Base-by-base conservation (phyloP, 53 echinoderm and acorn worm species). In the Holothuria leucospilota region DNA sequence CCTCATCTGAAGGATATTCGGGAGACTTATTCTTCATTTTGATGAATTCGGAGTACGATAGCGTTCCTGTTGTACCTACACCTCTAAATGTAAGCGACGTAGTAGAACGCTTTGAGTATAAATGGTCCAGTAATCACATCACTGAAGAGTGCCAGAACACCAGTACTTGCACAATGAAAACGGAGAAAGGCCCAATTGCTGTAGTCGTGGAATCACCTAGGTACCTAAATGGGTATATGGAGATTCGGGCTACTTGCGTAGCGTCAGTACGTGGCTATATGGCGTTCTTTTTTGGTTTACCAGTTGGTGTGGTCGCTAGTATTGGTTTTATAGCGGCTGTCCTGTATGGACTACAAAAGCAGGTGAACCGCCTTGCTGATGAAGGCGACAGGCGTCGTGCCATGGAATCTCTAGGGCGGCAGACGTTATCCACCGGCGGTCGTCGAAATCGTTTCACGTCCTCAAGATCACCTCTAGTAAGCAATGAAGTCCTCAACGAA, bases 321-420 rank as follows among this genome's bases (percentile, higher is more conserved):
- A 6, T 90, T 20, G 69, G 51, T 14, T 62, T 63, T n/a, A 59
- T 85, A 26, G 90, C 68, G 15, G 28, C 53, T 3, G 34, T 67
- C 7, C 71, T 90, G 4, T 85, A 25, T 74, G 34, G 67, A 24
- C 63, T 67, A 24, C 90, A 90, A 56, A 30, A 79, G 63, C 42
- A 78, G 49, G 85, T 90, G 12, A 90, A 85, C 26, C 52, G 78
- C 30, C 73, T 74, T 16, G 69, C 85, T 21, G 86, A 78, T 20
- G 77, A 80, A 46, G 86, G 85, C 5, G 90, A 90, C 29, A 68
- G 83, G 21, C 77, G 59, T 59, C 56, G 90, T 20, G 78, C 74
- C 29, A 52, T 49, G 84, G 38, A 11, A 38, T 27, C 67, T 28
- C 15, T 21, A 5, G 60, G 61, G 0, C 15, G 56, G 18, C 16